These are phyloP conservation scores for Ischnus inquisitorius DNA, from an alignment of 2,888 invertebrate genomes.

Conservation along the genomic window DNA sequence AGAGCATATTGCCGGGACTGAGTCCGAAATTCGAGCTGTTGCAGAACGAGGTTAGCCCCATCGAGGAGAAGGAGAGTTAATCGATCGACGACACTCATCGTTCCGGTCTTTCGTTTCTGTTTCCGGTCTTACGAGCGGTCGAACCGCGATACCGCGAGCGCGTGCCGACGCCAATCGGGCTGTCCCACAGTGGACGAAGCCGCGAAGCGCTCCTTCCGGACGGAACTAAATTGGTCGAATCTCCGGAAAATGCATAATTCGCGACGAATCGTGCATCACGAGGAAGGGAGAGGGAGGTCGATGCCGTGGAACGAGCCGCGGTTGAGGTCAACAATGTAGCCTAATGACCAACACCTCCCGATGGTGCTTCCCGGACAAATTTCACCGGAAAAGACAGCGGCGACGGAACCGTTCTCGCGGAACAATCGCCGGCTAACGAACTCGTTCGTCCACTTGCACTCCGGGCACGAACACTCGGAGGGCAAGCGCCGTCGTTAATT, in stretches of 20 bases:
- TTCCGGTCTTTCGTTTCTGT: slow-evolving; percentile 10
- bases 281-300: slow-evolving; percentile 46
- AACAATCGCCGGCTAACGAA: slow-evolving; percentile 82
- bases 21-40: slow-evolving; percentile 88
- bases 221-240: slow-evolving; percentile 76
- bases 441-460: slow-evolving; percentile 64
- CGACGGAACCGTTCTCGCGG: slow-evolving; percentile 71
- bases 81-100: slow-evolving; percentile 68
- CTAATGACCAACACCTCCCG: slow-evolving; percentile 74
- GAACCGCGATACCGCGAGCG: background rate
- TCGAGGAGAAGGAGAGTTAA: slow-evolving; percentile 84
- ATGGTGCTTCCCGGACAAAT: slow-evolving; percentile 68
- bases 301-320: slow-evolving; percentile 64
- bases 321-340: slow-evolving; percentile 76
- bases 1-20: slow-evolving; percentile 85
- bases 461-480: slow-evolving; percentile 10
- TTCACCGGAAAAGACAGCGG: slow-evolving; percentile 70
- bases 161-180: background rate
- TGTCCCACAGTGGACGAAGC: background rate
- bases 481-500: slow-evolving; percentile 45
- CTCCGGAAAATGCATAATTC: slow-evolving; percentile 74
- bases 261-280: slow-evolving; percentile 51
- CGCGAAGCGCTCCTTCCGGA: background rate
- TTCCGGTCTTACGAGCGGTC: slow-evolving; percentile 12
- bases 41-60: slow-evolving; percentile 86